Evolutionary conservation across 2,113 vertebrate species (phyloP).

Genomic region (Setophaga kirtlandii): DNA sequence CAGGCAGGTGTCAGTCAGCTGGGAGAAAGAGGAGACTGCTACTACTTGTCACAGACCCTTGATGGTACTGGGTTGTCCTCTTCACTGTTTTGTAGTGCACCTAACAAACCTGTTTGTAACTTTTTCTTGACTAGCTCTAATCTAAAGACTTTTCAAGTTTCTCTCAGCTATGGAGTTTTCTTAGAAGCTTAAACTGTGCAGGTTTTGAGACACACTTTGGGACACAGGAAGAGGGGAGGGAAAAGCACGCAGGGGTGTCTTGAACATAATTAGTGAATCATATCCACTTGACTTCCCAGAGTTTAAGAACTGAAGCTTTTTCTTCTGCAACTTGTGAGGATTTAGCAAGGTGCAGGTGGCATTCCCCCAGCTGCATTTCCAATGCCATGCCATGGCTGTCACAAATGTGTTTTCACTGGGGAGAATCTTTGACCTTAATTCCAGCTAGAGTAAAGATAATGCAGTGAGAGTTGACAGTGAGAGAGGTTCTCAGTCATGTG

Average conservation of each 20-base stretch:
- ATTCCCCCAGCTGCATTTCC: not conserved
- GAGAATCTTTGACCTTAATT: not conserved
- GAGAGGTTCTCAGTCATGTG: not conserved
- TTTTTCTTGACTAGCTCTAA: not conserved
- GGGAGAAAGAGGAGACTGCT: not conserved
- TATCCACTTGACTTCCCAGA: not conserved
- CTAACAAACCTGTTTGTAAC: not conserved
- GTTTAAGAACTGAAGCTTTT: not conserved
- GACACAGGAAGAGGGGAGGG: not conserved
- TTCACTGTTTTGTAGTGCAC: not conserved
- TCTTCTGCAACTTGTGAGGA: not conserved
- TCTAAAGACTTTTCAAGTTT: not conserved
- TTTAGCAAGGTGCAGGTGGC: not conserved
- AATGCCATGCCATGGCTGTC: not conserved
- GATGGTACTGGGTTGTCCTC: not conserved
- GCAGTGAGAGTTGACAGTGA: not conserved
- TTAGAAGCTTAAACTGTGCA: not conserved
- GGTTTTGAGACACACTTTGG: not conserved
- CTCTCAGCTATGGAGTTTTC: not conserved
- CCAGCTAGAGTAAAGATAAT: not conserved
- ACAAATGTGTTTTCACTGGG: not conserved
- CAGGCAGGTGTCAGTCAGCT: not conserved
- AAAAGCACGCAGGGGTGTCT: not conserved
- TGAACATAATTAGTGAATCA: accelerated
- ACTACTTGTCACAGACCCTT: not conserved